Percentiles rank a stretch among this genome's conserved stretches.
These are phyloP conservation scores for Entomobrya proxima DNA, from an alignment of 2,888 invertebrate genomes.

Conservation along the genomic window DNA sequence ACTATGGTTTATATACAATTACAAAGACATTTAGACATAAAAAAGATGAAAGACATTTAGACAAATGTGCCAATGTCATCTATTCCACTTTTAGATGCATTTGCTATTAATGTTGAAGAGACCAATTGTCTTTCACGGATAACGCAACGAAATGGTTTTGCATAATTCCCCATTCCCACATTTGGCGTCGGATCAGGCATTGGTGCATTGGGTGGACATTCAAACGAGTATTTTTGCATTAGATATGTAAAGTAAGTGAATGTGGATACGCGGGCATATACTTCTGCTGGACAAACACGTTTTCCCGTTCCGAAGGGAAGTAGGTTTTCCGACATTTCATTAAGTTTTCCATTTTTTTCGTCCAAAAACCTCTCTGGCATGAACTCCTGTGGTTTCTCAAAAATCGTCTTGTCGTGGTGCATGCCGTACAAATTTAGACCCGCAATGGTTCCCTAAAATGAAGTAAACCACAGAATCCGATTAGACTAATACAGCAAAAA, in stretches of 20 bases:
- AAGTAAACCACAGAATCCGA: neutral
- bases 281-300: conserved; percentile 70
- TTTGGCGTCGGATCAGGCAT: conserved; percentile 63
- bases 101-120: conserved; percentile 37
- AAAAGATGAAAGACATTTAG: no score
- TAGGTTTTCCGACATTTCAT: conserved; percentile 58
- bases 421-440: conserved; percentile 68
- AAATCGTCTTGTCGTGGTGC: conserved; percentile 67
- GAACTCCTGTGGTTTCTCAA: conserved; percentile 69
- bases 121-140: conserved; percentile 55
- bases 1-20: no score
- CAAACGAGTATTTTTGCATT: conserved; percentile 69
- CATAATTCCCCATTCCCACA: conserved; percentile 68
- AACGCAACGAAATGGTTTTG: conserved; percentile 61
- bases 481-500: neutral
- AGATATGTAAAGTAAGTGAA: conserved; percentile 70
- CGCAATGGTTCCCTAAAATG: conserved; percentile 64
- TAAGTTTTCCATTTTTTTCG: conserved; percentile 66
- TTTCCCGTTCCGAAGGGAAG: conserved; percentile 71
- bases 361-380: conserved; percentile 71
- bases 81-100: neutral
- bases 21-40: no score
- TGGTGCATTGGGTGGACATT: conserved; percentile 25
- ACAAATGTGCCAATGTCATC: conserved; percentile 36
- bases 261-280: conserved; percentile 66